phyloP scores from a whole-genome alignment of 2,797 vertebrate species.

The Syndactyla subalaris region DNA sequence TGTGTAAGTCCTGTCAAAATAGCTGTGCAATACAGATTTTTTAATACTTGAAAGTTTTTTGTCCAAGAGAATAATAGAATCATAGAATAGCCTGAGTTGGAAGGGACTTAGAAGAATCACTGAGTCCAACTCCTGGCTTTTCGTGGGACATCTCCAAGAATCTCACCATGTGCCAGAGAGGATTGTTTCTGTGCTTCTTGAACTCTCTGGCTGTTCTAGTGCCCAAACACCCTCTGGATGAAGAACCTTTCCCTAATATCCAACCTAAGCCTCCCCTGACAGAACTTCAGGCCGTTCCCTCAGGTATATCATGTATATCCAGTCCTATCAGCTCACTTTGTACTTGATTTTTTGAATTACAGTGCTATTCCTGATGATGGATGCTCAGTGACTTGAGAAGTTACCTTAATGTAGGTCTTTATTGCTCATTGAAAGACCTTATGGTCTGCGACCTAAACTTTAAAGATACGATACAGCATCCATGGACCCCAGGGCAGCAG shows the following conservation, averaged over 20 bases:
- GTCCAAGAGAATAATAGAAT: neutral
- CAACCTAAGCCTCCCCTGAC: neutral
- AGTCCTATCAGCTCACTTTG: neutral
- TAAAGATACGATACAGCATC: neutral
- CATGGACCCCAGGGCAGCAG: neutral
- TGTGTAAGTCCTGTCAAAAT: neutral
- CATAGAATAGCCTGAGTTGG: neutral
- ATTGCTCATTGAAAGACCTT: neutral
- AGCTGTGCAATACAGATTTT: neutral
- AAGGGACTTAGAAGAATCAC: neutral
- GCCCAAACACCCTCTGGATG: neutral
- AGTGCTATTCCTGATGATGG: neutral
- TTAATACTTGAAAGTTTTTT: neutral
- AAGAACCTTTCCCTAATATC: fast-evolving
- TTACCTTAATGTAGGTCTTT: neutral
- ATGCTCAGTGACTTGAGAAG: neutral
- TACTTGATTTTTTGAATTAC: neutral
- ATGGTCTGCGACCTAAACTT: neutral
- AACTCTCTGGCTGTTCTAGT: neutral
- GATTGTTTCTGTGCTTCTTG: neutral
- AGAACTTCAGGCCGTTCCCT: neutral
- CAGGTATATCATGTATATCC: neutral
- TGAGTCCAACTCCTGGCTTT: neutral
- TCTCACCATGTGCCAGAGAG: neutral
- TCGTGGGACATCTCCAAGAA: neutral